phyloP scores from a whole-genome alignment of 1,140 invertebrate species.

The Centruroides sculpturatus region DNA sequence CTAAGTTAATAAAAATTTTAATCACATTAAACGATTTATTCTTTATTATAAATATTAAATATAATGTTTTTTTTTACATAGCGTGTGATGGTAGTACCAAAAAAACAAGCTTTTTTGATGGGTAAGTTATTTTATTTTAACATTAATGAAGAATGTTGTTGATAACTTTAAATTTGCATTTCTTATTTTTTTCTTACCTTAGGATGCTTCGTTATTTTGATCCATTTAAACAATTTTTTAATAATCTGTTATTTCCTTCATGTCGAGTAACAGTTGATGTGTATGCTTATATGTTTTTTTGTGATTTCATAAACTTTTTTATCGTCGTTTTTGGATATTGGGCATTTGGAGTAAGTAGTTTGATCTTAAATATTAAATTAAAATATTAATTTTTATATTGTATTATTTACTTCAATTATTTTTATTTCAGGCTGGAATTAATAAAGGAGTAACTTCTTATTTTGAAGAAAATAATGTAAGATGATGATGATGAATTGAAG shows the following conservation, averaged over 20 bases:
- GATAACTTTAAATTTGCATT: neutral
- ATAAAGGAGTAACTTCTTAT: slow-evolving; percentile 77
- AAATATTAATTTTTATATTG: neutral
- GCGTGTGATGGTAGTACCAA: too few species aligned
- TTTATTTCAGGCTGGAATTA: slow-evolving; percentile 59
- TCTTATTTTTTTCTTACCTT: slow-evolving; percentile 6
- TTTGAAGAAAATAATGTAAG: slow-evolving; percentile 65
- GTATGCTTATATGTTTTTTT: slow-evolving; percentile 96
- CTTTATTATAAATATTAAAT: too few species aligned
- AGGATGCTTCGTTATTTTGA: slow-evolving; percentile 26
- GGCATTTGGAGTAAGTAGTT: slow-evolving; percentile 67
- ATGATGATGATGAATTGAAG: too few species aligned
- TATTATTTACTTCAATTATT: slow-evolving; percentile 10
- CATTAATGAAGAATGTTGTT: neutral
- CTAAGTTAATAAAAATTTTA: too few species aligned
- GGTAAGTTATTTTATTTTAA: neutral
- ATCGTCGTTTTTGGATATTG: slow-evolving; percentile 93
- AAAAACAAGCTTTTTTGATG: neutral
- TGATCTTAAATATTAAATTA: neutral
- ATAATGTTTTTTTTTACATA: too few species aligned
- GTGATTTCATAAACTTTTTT: slow-evolving; percentile 96
- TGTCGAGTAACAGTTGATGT: slow-evolving; percentile 80
- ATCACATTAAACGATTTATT: too few species aligned
- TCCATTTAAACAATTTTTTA: slow-evolving; percentile 52
- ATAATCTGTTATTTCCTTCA: slow-evolving; percentile 54